Evolutionary conservation across 2,797 vertebrate species (phyloP), one percentile per base, ranked within the genome.

Genomic region (Dicrostonyx torquatus): DNA sequence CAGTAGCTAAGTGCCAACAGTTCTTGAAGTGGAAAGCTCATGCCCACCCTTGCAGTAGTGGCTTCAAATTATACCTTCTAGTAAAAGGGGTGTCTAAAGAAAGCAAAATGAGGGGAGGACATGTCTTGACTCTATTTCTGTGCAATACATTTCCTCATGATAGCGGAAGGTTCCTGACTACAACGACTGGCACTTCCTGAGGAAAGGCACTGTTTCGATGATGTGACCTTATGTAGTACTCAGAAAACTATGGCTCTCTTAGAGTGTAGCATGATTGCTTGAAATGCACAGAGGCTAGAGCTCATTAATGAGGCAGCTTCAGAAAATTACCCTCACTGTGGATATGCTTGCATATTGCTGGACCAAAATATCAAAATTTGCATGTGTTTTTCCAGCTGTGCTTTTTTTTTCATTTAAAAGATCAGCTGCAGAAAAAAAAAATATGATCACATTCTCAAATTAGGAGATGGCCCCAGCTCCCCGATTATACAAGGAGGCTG

Each of bases 221-320:
- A 80, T 8, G 26, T 43, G 84, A 93, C 94, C 68, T 95, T 64
- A 66, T 43, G 45, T 88, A n/a, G 43, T 76, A 75, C 78, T 95
- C 58, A 58, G 85, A 80, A 84, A 92, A 83, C 50, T 0, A 60
- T 31, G 78, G 89, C 90, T 96, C 94, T 90, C 83, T 95, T 94
- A 94, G 84, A 90, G 62, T 37, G 3, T 75, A 68, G 68, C 62
- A 31, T 79, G 64, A 86, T 86, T 95, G 66, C 91, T 94, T 75
- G 86, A 92, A 97, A 96, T 75, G 73, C 88, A 73, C 89, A 60
- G 26, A 53, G 70, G 85, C 45, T 89, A 45, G 78, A 45, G 70
- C 91, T 97, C 97, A 96, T 96, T 97, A 97, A 97, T 94, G 96
- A 97, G 40, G n/a, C 95, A 95, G 96, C 95, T 97, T 96, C 90